Base-by-base conservation (phyloP, 2,113 vertebrate genomes). In the Centrocercus urophasianus region DNA sequence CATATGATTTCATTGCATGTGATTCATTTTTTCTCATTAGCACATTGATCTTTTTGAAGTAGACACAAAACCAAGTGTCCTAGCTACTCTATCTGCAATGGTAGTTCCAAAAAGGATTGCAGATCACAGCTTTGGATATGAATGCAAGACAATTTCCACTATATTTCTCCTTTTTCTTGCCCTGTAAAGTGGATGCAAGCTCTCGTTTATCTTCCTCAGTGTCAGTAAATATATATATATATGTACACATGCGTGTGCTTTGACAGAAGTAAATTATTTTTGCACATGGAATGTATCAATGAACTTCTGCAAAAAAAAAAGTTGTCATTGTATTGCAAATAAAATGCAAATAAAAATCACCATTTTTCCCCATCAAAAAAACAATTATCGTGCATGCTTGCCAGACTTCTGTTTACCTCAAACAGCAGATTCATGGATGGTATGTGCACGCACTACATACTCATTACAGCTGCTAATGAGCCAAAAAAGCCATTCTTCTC, bases 221-320 rank as follows among this genome's bases (percentile, higher is more conserved):
- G 79, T 75, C 60, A 91, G 52, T 81, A 80, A 79, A 95, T 52
- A 52, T 52, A 54, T 27, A 52, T 71, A 83, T 17, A 77, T 48
- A 78, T 72, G 81, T 11, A 90, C 56, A 88, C 40, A 61, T 3
- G 0, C 0, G 0, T 2, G 17, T 88, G 85, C 76, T 93, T 96
- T 91, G 65, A 88, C 69, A 91, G 94, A 95, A 96, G 89, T 86
- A 25, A 60, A 28, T 27, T 88, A 81, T 74, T 86, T 93, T 96
- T 95, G 88, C 72, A 88, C 30, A 80, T 93, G 90, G 40, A 84
- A 95, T 83, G 48, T 48, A 75, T 69, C 63, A 60, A 85, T 90
- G 92, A 73, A 84, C 82, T 93, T 96, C 92, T 88, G 90, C 3
- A 57, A 60, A 73, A 72, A 34, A 34, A 63, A 64, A 63, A 40